Evolutionary conservation across 2,888 invertebrate species (phyloP), one percentile per base, ranked within the genome.

Genomic region (Acleris holmiana): DNA sequence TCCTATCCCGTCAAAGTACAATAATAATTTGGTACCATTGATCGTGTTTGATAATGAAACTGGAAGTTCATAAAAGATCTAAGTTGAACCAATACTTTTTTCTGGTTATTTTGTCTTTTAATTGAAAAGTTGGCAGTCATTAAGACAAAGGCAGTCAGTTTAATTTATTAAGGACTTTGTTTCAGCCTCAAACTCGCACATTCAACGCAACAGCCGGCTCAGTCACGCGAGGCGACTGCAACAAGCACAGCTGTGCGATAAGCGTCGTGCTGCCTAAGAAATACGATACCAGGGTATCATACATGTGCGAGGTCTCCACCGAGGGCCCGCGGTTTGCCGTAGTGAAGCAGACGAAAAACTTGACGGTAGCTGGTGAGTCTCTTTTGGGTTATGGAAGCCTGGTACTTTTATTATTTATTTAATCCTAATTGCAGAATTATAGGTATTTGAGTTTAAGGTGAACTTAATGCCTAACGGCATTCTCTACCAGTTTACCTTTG

Each of bases 321-420:
- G 91, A 92, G 47, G 88, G 91, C 0, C 91, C 91, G 0, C 74
- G 91, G 70, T 92, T 92, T 58, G 91, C 89, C 0, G 88, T 91
- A 10, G 91, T 89, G 41, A 91, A 90, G 77, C 84, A 89, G 67
- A 89, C 88, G 4, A 91, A 89, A 74, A 85, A 88, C 61, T 74
- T 92, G 61, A 91, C 91, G 17, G 85, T 91, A 6, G 91, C 91
- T 74, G 90, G 91, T 91, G 66, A 79, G 81, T 61, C 17, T 6
- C 46, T 13, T 6, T 46, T 46, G 15, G n/a, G 21, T 56, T 56
- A 25, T 56, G 55, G 0, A 6, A 13, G 46, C 55, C 46, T 56
- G 25, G 46, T 44, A 44, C 18, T 15, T 4, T 41, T 41, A 15
- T 1, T n/a, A 1, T 15, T 6, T n/a, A n/a, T n/a, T n/a, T n/a